These are phyloP conservation scores for Drosophila putrida DNA, from an alignment of 2,888 invertebrate species.

Conservation along the genomic window DNA sequence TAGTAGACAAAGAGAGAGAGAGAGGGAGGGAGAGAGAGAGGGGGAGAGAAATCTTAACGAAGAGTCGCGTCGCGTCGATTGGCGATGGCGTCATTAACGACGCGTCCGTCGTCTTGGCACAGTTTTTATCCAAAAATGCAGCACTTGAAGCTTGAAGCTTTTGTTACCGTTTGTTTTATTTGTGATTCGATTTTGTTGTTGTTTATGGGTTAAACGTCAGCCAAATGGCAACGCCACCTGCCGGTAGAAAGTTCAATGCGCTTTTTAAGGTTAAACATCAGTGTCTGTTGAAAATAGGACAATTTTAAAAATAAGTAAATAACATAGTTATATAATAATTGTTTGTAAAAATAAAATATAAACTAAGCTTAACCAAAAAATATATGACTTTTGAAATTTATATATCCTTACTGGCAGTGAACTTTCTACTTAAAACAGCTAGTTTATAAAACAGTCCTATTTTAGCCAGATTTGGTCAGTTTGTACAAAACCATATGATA, in stretches of 20 bases:
- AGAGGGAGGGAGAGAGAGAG: constrained; percentile 4
- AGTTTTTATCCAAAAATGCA: constrained; percentile 65
- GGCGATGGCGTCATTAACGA: constrained; percentile 71
- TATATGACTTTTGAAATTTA: too few relatives aligned
- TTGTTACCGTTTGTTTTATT: constrained; percentile 37
- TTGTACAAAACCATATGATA: too few relatives aligned
- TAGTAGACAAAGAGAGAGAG: background rate
- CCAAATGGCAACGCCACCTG: too few relatives aligned
- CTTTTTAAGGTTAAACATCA: constrained; percentile 17
- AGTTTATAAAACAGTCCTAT: too few relatives aligned
- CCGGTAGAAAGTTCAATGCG: constrained; percentile 51
- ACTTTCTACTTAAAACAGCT: too few relatives aligned
- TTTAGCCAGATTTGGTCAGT: too few relatives aligned
- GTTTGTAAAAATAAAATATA: too few relatives aligned
- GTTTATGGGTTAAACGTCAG: constrained; percentile 46
- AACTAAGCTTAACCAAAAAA: too few relatives aligned
- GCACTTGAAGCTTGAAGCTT: constrained; percentile 47
- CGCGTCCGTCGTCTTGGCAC: constrained; percentile 58
- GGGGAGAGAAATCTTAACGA: constrained; percentile 35
- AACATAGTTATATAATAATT: too few relatives aligned
- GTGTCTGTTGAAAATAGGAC: too few relatives aligned
- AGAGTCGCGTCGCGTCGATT: constrained; percentile 36
- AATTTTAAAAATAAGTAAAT: too few relatives aligned
- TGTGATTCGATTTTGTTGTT: constrained; percentile 25
- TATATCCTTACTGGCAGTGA: too few relatives aligned